These are phyloP conservation scores for Drosophila ezoana DNA, from an alignment of 2,888 invertebrate genomes.

Conservation along the genomic window DNA sequence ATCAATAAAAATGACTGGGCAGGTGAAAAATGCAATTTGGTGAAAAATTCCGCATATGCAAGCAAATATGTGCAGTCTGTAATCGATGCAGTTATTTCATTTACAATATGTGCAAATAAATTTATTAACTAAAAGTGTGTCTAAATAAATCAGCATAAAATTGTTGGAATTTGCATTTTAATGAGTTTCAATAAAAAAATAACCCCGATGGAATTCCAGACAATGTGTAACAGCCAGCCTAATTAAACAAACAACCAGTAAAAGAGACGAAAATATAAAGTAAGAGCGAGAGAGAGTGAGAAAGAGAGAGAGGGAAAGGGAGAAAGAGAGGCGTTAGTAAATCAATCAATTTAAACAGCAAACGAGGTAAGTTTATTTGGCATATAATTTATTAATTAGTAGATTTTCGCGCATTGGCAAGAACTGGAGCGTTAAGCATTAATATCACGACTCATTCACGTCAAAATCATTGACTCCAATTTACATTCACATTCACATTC, in stretches of 20 bases:
- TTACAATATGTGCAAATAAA: slow-evolving; percentile 10
- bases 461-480: slow-evolving; percentile 28
- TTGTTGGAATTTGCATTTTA: slow-evolving; percentile 52
- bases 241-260: slow-evolving; percentile 15
- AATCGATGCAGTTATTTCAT: slow-evolving; percentile 27
- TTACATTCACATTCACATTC: slow-evolving; percentile 2
- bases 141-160: slow-evolving; percentile 36
- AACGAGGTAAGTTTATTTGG: slow-evolving; percentile 66
- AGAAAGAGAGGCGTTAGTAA: slow-evolving; percentile 1
- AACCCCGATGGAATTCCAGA: slow-evolving; percentile 27
- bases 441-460: slow-evolving; percentile 5
- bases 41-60: slow-evolving; percentile 24
- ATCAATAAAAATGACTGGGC: slow-evolving; percentile 34
- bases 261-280: slow-evolving; percentile 3
- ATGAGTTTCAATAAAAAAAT: slow-evolving; percentile 51
- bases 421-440: slow-evolving; percentile 49
- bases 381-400: slow-evolving; percentile 64
- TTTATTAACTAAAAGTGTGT: slow-evolving; percentile 34
- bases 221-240: slow-evolving; percentile 15
- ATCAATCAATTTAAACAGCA: slow-evolving; percentile 64
- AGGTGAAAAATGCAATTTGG: slow-evolving; percentile 37
- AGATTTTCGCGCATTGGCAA: slow-evolving; percentile 32
- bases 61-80: slow-evolving; percentile 25
- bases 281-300: neutral
- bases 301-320: slow-evolving; percentile 3